phyloP scores from a whole-genome alignment of 2,888 invertebrate species.

The Choristoneura rosaceana region DNA sequence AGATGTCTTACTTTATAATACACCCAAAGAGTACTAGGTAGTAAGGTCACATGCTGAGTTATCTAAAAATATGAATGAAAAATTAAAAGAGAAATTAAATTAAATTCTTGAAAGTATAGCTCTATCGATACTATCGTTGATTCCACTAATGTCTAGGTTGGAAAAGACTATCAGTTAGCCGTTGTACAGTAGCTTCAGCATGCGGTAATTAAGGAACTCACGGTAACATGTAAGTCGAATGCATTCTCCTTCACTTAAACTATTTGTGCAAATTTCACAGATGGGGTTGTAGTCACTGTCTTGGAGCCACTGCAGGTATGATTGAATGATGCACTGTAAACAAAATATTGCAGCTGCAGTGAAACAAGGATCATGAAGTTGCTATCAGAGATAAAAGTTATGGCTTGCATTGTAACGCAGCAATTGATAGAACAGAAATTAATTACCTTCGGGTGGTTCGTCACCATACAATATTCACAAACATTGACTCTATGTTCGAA shows the following conservation, averaged over 20 bases:
- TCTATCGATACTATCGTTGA: too few species aligned
- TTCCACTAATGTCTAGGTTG: too few species aligned
- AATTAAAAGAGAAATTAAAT: too few species aligned
- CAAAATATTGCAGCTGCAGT: background rate
- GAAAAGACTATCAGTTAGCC: too few species aligned
- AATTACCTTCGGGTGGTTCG: slow-evolving; percentile 97
- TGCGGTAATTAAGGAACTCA: slow-evolving; percentile 86
- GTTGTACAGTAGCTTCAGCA: too few species aligned
- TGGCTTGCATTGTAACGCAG: background rate
- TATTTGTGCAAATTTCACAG: slow-evolving; percentile 95
- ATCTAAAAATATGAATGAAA: too few species aligned
- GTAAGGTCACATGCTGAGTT: too few species aligned
- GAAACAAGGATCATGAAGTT: background rate
- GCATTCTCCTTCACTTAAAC: slow-evolving; percentile 92
- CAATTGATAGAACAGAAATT: slow-evolving; percentile 54
- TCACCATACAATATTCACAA: slow-evolving; percentile 99
- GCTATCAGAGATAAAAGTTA: background rate
- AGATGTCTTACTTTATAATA: too few species aligned
- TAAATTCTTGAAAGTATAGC: too few species aligned
- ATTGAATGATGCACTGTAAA: slow-evolving; percentile 97
- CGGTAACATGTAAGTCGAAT: slow-evolving; percentile 97
- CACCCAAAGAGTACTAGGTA: too few species aligned
- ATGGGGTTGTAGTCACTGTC: slow-evolving; percentile 98
- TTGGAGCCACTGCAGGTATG: slow-evolving; percentile 98
- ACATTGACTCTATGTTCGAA: slow-evolving; percentile 99